Conservation (phyloP, 2,888 invertebrate species). For the Ormia ochracea region DNA sequence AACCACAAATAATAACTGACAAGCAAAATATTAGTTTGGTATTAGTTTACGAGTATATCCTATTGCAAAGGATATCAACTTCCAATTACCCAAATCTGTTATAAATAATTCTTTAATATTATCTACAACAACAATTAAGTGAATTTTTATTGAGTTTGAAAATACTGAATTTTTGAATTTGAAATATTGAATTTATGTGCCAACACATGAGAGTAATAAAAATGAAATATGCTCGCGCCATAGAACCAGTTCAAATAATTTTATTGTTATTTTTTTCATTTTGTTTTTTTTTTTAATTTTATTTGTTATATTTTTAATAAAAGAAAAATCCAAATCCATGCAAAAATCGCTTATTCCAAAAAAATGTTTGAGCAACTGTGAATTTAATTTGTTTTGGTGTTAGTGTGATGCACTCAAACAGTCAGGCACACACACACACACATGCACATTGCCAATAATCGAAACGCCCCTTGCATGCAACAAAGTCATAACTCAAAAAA, state of each 20-base stretch:
- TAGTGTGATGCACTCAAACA: not conserved
- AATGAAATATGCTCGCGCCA: slow-evolving; percentile 42
- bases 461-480: no score
- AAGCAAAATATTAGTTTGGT: no score
- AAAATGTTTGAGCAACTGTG: not conserved
- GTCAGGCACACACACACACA: no score
- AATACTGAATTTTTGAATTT: not conserved
- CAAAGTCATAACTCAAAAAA: no score
- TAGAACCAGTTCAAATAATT: slow-evolving; percentile 27
- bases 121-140: not conserved
- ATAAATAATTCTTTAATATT: not conserved
- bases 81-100: not conserved
- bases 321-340: slow-evolving; percentile 10
- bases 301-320: slow-evolving; percentile 15
- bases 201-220: slow-evolving; percentile 62
- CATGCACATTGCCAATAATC: no score
- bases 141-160: slow-evolving; percentile 25
- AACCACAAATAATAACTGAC: no score
- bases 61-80: no score
- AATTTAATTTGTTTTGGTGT: slow-evolving; percentile 19
- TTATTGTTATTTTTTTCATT: not conserved
- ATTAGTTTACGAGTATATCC: no score
- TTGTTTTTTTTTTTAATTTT: no score
- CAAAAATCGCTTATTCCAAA: slow-evolving; percentile 3
- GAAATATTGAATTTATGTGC: slow-evolving; percentile 55